A percentile compares a stretch with the other conserved stretches of the same genome.
Conservation (phyloP, 1,140 invertebrate genomes). For the Eubasilissa regina region DNA sequence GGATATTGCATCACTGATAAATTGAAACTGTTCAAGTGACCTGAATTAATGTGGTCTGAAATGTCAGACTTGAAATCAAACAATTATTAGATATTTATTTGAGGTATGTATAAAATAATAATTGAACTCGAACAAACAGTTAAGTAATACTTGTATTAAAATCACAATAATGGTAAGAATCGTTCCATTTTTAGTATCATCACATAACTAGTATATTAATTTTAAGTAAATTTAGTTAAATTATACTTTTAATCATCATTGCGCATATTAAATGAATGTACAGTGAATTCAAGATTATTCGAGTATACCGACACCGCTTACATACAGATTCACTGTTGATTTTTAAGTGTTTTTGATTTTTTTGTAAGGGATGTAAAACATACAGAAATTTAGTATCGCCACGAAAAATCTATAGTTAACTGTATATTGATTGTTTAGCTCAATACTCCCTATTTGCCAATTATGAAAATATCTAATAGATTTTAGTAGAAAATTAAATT, state of each 20-base stretch:
- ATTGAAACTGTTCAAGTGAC: too few species aligned
- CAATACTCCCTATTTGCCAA: constrained; percentile 44
- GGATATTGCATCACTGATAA: too few species aligned
- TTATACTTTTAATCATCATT: neutral
- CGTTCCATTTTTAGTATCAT: too few species aligned
- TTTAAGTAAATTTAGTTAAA: neutral
- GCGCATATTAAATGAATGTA: constrained; percentile 7
- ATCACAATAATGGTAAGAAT: too few species aligned
- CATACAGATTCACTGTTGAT: neutral
- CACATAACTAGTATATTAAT: too few species aligned
- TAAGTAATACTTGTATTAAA: too few species aligned
- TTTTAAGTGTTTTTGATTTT: neutral
- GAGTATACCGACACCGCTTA: neutral
- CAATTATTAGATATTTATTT: too few species aligned
- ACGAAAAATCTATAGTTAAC: neutral
- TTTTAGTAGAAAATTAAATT: neutral
- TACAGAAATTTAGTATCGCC: neutral
- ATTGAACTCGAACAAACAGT: too few species aligned
- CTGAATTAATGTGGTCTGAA: too few species aligned
- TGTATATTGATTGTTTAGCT: constrained; percentile 36
- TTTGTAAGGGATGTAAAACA: neutral
- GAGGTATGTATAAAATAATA: too few species aligned
- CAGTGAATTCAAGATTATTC: constrained; percentile 30
- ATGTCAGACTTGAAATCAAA: too few species aligned
- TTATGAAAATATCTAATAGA: constrained; percentile 25